Evolutionary conservation across 2,113 vertebrate species (phyloP), one percentile per base, ranked within the genome.

Genomic region (Onychostoma macrolepis): DNA sequence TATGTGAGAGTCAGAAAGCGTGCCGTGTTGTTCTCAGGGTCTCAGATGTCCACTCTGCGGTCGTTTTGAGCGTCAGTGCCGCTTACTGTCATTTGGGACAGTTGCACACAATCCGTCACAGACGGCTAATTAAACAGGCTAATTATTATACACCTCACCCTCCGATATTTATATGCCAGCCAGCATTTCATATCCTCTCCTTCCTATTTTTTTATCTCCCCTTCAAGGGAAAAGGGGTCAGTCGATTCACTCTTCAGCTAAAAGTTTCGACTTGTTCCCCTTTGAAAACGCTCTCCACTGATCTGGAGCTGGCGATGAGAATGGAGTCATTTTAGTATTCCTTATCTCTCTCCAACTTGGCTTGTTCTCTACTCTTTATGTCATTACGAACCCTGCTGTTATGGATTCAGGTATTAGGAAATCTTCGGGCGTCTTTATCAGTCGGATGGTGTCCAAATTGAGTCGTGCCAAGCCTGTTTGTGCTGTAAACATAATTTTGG

Each of bases 291-390:
- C 45, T 85, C 43, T 78, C 63, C 19, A 38, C 30, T 36, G 41
- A 81, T 76, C 13, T 75, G 38, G 12, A 83, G 30, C 26, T 82
- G n/a, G 78, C 13, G 3, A 38, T 71, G 58, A 69, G 80, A 83
- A 67, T 6, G 17, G 43, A 75, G 24, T 76, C 50, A 43, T 88
- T 67, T 81, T 7, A 48, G 50, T 61, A 12, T 56, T 89, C 87
- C 91, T 91, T 85, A 91, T 91, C 90, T 90, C 89, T 89, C 90
- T 90, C 87, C 88, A 87, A 87, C 90, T 92, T 93, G 90, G 88
- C 91, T 93, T 87, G 93, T 94, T 93, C 92, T 92, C 88, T 86
- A 86, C 38, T 76, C 69, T 41, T 82, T 69, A 65, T 81, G 83
- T 88, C 56, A 84, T 87, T 72, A 85, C n/a, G 28, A 45, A 77